These are phyloP conservation scores for Luperina testacea DNA, from an alignment of 2,888 invertebrate species.

Conservation along the genomic window DNA sequence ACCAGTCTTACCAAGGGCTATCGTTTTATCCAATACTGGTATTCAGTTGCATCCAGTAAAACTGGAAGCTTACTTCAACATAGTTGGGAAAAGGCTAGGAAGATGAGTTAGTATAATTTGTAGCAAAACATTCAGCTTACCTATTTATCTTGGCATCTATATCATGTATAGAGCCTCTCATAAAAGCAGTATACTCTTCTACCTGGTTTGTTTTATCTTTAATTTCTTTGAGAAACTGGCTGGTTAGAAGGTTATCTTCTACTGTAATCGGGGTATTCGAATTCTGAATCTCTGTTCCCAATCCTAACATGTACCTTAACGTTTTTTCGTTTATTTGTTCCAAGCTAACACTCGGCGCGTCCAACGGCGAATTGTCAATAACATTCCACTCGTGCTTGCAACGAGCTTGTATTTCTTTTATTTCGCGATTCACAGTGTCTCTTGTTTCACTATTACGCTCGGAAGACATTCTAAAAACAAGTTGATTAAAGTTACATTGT, in stretches of 20 bases:
- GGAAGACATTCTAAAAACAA: conserved; percentile 74
- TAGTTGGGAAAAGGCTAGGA: no score
- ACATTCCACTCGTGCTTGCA: conserved; percentile 77
- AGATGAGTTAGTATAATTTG: background rate
- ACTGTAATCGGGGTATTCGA: conserved; percentile 75
- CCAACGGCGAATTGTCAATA: conserved; percentile 78
- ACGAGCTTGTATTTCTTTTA: conserved; percentile 75
- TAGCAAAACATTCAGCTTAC: conserved; percentile 66
- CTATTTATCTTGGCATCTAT: conserved; percentile 80
- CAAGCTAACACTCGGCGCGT: conserved; percentile 65
- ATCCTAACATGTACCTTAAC: conserved; percentile 77
- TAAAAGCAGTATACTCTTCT: conserved; percentile 80
- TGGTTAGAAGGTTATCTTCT: conserved; percentile 80
- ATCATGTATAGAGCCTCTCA: conserved; percentile 79
- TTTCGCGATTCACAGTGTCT: conserved; percentile 75
- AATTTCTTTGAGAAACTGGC: conserved; percentile 80
- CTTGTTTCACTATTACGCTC: conserved; percentile 74
- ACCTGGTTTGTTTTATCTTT: conserved; percentile 78
- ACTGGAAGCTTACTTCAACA: no score
- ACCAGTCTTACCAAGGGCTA: no score
- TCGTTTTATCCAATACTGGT: no score
- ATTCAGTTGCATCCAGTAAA: no score
- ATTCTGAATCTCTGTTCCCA: conserved; percentile 77
- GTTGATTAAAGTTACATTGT: conserved; percentile 14
- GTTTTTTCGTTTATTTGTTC: conserved; percentile 73